Evolutionary conservation across 2,888 invertebrate species (phyloP).

Genomic region (Nycteola revayana): DNA sequence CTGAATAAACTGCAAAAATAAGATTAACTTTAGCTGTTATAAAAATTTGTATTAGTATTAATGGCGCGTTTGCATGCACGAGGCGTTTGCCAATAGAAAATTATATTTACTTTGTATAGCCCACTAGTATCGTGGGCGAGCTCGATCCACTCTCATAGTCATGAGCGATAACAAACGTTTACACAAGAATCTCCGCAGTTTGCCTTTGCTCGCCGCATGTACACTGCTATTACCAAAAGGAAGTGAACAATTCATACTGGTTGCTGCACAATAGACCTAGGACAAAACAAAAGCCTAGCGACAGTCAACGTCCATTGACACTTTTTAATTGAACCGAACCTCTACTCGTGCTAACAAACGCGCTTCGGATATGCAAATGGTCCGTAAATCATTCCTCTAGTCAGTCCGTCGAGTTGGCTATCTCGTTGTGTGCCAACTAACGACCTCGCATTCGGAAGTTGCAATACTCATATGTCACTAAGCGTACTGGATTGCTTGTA

Average conservation of each 20-base stretch:
- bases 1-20: too few species aligned
- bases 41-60: too few species aligned
- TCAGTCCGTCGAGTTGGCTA: conserved; percentile 48
- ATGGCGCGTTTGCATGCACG: too few species aligned
- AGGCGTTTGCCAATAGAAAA: too few species aligned
- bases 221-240: conserved; percentile 27
- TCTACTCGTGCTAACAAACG: conserved; percentile 39
- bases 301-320: conserved; percentile 47
- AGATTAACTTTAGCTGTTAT: too few species aligned
- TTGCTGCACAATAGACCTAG: conserved; percentile 30
- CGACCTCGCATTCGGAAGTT: conserved; percentile 69
- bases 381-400: conserved; percentile 56
- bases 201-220: conserved; percentile 13
- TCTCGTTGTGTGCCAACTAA: conserved; percentile 50
- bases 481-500: conserved; percentile 55
- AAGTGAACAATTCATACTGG: conserved; percentile 41
- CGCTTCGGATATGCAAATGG: conserved; percentile 51
- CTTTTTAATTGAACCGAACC: conserved; percentile 50
- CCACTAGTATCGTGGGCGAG: too few species aligned
- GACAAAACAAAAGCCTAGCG: conserved; percentile 42
- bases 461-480: conserved; percentile 73
- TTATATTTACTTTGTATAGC: too few species aligned
- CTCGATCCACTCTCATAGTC: neutral
- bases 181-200: conserved; percentile 17
- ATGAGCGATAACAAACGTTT: conserved; percentile 12